Evolutionary conservation across 92 coral and sea anemone genomes (phyloP).

Genomic region (Phenganax marumi): DNA sequence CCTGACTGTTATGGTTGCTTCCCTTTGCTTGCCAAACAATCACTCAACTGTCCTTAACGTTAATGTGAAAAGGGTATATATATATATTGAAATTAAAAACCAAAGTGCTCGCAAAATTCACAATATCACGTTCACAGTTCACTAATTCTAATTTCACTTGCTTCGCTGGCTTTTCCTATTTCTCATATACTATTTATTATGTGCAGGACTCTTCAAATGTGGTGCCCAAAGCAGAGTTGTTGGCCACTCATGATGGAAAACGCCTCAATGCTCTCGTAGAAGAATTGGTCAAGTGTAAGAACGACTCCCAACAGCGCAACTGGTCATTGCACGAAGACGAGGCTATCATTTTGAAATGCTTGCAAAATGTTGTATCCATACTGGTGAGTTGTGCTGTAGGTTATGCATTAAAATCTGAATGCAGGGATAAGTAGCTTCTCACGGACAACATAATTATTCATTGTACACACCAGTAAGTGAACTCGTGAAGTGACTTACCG

Average conservation of each 20-base stretch:
- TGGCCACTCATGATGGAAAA: conserved; percentile 82
- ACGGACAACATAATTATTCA: no score
- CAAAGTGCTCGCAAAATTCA: no score
- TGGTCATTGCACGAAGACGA: conserved; percentile 97
- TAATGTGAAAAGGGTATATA: no score
- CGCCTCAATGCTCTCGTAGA: conserved; percentile 60
- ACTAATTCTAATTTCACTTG: neutral
- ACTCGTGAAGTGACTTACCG: no score
- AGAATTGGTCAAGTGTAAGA: conserved; percentile 79
- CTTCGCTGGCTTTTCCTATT: conserved; percentile 3
- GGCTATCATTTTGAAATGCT: conserved; percentile 61
- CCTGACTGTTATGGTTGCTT: neutral
- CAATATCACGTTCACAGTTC: no score
- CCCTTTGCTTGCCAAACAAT: no score
- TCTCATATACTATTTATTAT: neutral
- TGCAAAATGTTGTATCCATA: conserved; percentile 62
- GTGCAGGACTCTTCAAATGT: conserved; percentile 56
- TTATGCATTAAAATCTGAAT: neutral
- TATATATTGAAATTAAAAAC: no score
- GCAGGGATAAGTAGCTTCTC: no score
- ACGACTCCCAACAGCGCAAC: conserved; percentile 92
- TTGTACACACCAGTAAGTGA: no score
- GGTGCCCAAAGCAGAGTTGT: conserved; percentile 70
- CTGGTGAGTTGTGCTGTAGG: conserved; percentile 56
- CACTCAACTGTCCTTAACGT: no score